Conservation (phyloP, 2,797 vertebrate species). For the Chiloscyllium punctatum region DNA sequence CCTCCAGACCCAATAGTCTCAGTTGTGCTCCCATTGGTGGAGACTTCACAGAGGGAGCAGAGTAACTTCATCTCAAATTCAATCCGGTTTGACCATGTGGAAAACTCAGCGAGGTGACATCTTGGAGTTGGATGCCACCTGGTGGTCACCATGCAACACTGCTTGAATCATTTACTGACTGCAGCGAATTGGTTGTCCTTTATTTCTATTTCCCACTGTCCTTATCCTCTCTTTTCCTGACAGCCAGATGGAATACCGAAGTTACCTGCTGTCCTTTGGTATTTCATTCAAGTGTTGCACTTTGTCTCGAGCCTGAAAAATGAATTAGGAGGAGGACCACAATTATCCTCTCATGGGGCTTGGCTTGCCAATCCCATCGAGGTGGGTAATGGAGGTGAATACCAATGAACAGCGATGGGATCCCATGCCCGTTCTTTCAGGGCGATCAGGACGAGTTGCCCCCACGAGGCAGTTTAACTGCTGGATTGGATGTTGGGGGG, state of each 20-base stretch:
- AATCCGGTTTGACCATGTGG: background rate
- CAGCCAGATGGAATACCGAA: background rate
- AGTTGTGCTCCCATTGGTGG: background rate
- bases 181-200: no score
- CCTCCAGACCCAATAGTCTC: background rate
- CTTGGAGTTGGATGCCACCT: conserved; percentile 6
- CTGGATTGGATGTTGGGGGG: no score
- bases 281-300: background rate
- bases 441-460: background rate
- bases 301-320: background rate
- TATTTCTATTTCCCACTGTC: background rate
- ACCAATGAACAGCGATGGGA: background rate
- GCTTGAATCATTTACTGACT: background rate
- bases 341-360: background rate
- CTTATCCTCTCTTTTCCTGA: background rate
- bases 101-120: background rate
- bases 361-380: background rate
- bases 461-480: no score
- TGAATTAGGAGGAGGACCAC: background rate
- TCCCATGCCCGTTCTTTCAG: background rate
- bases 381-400: no score
- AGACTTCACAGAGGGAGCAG: background rate
- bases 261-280: background rate
- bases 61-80: background rate
- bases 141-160: background rate